Base-by-base conservation (phyloP, 1,140 invertebrate genomes). In the Drosophila elegans region DNA sequence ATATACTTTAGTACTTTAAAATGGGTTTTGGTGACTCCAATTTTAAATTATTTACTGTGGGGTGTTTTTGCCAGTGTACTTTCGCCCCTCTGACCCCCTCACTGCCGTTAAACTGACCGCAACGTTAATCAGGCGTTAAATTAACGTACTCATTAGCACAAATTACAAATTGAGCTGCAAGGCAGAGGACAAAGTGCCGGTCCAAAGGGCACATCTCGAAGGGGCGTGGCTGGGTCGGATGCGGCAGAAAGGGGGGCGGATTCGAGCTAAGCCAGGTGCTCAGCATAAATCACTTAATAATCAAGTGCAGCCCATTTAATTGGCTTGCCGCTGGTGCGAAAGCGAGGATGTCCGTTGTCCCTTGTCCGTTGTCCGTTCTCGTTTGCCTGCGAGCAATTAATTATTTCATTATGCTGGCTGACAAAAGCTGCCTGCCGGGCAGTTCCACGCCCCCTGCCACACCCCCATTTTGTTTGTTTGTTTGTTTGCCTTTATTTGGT, bases 61-160 rank as follows among this genome's bases (percentile, higher is more conserved):
- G 16, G 16, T 21, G 5, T 32, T 55, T 29, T 13, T 56, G 4
- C 2, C 11, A 44, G 41, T 57, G 54, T 16, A 44, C 3, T 49
- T 34, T 9, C 2, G n/a, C 21, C 5, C 25, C 29, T n/a, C 7
- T 5, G 1, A 12, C 5, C 25, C 41, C 21, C 11, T 11, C 46
- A 9, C 38, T 48, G 12, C 36, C 53, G 21, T 13, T 41, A 61
- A 46, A 59, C 62, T 74, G 67, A 51, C 78, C 83, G 51, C 82
- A 82, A 61, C 82, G 83, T 88, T 86, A 86, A 86, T 86, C 83
- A 86, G 83, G 83, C 82, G 79, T 86, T 86, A 88, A 86, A 86
- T 86, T 82, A 88, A 86, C 83, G 84, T 83, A 88, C 83, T 86
- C 83, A 86, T 86, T 86, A 88, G 83, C 83, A 86, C 83, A 86